These are phyloP conservation scores for Chaetorhynchus papuensis DNA, from an alignment of 2,113 vertebrate species.

Conservation along the genomic window DNA sequence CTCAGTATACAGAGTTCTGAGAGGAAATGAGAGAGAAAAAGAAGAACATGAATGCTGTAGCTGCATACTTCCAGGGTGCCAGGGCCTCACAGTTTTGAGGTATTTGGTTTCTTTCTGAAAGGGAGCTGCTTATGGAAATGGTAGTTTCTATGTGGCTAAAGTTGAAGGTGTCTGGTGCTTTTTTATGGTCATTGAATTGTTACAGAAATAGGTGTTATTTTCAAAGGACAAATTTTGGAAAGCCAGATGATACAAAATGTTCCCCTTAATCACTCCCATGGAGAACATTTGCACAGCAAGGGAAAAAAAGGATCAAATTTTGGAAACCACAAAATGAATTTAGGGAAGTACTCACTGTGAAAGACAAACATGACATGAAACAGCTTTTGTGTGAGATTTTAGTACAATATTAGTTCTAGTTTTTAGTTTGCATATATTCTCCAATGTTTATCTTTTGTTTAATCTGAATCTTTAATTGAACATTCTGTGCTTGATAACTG, in stretches of 20 bases:
- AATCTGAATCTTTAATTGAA: background rate
- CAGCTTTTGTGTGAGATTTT: background rate
- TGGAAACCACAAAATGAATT: background rate
- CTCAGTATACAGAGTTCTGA: background rate
- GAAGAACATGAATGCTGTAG: background rate
- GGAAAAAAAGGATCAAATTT: background rate
- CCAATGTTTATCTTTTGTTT: background rate
- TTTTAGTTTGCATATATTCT: background rate
- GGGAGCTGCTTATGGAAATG: background rate
- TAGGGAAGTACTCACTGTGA: background rate
- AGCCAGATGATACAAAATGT: background rate
- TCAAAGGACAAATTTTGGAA: background rate
- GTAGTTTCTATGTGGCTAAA: background rate
- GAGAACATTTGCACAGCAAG: background rate
- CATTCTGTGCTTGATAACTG: background rate
- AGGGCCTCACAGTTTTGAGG: background rate
- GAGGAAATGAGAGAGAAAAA: background rate
- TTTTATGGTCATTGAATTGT: background rate
- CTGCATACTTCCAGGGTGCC: background rate
- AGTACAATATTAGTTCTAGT: background rate
- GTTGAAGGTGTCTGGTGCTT: background rate
- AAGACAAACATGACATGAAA: background rate
- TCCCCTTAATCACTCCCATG: background rate
- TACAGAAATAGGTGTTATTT: constrained; percentile 4
- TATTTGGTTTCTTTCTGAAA: background rate